Evolutionary conservation across 2,888 invertebrate species (phyloP).

Genomic region (Tetheella fluctuosa): DNA sequence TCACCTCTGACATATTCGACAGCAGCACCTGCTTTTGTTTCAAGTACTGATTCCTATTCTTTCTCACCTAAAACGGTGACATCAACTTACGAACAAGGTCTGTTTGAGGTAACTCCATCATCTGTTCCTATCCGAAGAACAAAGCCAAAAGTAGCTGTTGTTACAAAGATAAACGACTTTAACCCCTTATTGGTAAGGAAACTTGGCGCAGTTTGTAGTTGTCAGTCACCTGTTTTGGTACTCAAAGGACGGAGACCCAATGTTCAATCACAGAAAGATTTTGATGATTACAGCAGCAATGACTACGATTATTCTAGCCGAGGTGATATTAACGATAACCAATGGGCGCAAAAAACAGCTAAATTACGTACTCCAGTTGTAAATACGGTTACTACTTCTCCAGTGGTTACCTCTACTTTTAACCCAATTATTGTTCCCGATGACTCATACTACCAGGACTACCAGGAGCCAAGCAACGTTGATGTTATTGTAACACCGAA

Average conservation of each 20-base stretch:
- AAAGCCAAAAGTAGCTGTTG: slow-evolving; percentile 82
- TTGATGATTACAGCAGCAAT: slow-evolving; percentile 57
- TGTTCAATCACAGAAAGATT: slow-evolving; percentile 51
- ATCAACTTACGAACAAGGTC: slow-evolving; percentile 67
- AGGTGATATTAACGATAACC: slow-evolving; percentile 57
- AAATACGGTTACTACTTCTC: slow-evolving; percentile 47
- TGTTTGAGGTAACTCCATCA: slow-evolving; percentile 69
- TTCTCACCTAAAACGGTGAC: slow-evolving; percentile 48
- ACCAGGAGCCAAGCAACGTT: slow-evolving; percentile 58
- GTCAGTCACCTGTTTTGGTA: slow-evolving; percentile 83
- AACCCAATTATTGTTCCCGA: slow-evolving; percentile 81
- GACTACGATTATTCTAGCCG: slow-evolving; percentile 59
- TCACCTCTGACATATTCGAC: slow-evolving; percentile 67
- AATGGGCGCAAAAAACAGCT: slow-evolving; percentile 57
- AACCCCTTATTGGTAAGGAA: slow-evolving; percentile 89
- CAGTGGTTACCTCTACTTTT: slow-evolving; percentile 66
- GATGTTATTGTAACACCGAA: slow-evolving; percentile 58
- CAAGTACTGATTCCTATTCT: slow-evolving; percentile 54
- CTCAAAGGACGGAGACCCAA: slow-evolving; percentile 77
- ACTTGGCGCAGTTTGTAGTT: slow-evolving; percentile 89
- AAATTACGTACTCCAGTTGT: slow-evolving; percentile 44
- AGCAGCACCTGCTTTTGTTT: slow-evolving; percentile 54
- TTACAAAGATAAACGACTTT: slow-evolving; percentile 88
- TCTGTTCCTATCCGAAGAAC: slow-evolving; percentile 57
- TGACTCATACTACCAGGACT: slow-evolving; percentile 77